These are phyloP conservation scores for Aporophyla nigra DNA, from an alignment of 2,888 invertebrate genomes.

Conservation along the genomic window DNA sequence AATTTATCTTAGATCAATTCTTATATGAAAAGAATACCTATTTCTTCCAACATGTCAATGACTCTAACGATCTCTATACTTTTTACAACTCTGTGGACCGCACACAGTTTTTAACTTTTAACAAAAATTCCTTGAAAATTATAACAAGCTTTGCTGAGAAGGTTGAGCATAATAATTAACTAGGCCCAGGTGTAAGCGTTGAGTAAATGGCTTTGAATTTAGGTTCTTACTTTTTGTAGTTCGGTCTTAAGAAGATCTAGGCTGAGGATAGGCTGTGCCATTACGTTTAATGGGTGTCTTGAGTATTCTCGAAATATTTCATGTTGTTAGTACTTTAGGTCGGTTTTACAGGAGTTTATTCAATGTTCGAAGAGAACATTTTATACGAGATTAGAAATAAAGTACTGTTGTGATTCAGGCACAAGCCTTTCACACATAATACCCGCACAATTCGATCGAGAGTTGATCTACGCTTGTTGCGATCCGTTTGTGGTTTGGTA, in stretches of 20 bases:
- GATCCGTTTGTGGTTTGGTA: too few species aligned
- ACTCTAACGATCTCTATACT: neutral
- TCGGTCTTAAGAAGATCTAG: neutral
- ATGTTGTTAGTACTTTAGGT: neutral
- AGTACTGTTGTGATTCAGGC: neutral
- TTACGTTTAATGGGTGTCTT: conserved; percentile 21
- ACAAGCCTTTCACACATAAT: too few species aligned
- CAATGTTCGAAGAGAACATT: neutral
- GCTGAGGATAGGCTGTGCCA: neutral
- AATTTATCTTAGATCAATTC: neutral
- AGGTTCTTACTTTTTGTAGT: conserved; percentile 7
- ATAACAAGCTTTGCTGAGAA: conserved; percentile 10
- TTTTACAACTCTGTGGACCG: neutral
- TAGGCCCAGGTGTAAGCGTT: conserved; percentile 31
- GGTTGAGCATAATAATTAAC: conserved; percentile 24
- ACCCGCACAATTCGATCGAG: too few species aligned
- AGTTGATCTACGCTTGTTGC: too few species aligned
- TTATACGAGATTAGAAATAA: neutral
- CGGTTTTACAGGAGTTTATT: neutral
- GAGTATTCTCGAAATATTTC: conserved; percentile 15
- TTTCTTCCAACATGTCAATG: neutral
- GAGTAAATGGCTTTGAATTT: conserved; percentile 10
- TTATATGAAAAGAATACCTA: neutral
- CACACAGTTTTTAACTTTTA: conserved; percentile 30
- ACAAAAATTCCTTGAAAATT: conserved; percentile 45